Percentiles rank a stretch among this genome's conserved stretches.
phyloP scores from a whole-genome alignment of 2,797 vertebrate genomes.

The Falco biarmicus region DNA sequence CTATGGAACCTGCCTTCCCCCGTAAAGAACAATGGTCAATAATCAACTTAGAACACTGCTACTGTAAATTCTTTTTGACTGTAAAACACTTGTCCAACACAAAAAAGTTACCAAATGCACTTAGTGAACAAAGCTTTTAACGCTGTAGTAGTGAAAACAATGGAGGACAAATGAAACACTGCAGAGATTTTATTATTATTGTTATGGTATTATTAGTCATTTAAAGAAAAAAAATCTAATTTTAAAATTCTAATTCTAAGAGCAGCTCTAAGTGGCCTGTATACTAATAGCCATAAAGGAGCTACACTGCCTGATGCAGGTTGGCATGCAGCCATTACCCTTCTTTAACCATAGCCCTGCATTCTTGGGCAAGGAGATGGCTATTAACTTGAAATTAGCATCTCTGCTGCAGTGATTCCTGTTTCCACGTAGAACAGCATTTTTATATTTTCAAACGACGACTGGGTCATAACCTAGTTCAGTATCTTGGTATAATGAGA shows the following conservation, averaged over 20 bases:
- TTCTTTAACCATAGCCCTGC: neutral
- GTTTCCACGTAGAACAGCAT: neutral
- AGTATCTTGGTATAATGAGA: neutral
- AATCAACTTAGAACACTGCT: neutral
- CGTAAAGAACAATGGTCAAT: neutral
- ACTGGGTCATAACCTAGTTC: neutral
- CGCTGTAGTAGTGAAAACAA: neutral
- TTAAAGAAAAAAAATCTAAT: constrained; percentile 28
- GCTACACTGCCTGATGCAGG: neutral
- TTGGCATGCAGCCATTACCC: neutral
- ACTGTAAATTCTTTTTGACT: neutral
- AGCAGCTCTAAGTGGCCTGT: neutral
- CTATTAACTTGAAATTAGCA: neutral
- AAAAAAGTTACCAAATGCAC: neutral
- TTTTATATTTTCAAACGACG: neutral
- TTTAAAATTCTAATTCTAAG: neutral
- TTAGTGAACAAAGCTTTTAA: neutral
- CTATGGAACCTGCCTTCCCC: neutral
- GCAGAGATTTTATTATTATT: neutral
- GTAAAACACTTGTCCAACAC: neutral
- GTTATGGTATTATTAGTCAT: neutral
- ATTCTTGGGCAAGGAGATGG: neutral
- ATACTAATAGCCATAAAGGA: neutral
- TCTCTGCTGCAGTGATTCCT: neutral
- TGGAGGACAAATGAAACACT: neutral